phyloP scores from a whole-genome alignment of 2,113 vertebrate genomes.

The Gulo gulo region DNA sequence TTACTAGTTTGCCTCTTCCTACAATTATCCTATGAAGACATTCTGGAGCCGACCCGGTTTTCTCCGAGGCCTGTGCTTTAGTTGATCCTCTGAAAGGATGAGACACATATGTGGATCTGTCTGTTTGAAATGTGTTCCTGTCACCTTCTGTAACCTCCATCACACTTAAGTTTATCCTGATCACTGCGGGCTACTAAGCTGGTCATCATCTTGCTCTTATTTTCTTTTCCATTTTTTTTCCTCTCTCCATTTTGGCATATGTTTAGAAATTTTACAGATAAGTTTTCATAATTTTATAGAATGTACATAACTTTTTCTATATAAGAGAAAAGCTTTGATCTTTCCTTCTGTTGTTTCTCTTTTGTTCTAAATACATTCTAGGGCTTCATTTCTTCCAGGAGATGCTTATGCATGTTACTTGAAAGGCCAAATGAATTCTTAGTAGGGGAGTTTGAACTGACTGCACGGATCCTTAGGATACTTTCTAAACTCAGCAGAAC shows the following conservation, averaged over 20 bases:
- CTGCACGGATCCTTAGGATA: not conserved
- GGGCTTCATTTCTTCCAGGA: not conserved
- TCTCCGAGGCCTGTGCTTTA: not conserved
- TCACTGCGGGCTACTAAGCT: not conserved
- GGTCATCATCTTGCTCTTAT: not conserved
- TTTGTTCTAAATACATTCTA: not conserved
- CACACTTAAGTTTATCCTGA: not conserved
- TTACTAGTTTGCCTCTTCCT: not conserved
- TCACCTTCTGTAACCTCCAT: not conserved
- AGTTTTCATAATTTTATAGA: not conserved
- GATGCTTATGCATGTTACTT: not conserved
- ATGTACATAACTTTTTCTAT: not conserved
- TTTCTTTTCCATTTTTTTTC: not conserved
- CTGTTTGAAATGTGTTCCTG: not conserved
- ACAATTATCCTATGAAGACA: not conserved
- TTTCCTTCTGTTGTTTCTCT: not conserved
- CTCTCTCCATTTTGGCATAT: not conserved
- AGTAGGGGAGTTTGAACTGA: not conserved
- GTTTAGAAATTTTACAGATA: not conserved
- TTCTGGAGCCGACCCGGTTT: not conserved
- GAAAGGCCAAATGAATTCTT: not conserved
- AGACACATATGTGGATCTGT: not conserved
- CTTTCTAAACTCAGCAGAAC: not conserved
- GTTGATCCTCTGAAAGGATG: not conserved
- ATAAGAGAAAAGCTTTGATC: not conserved